Evolutionary conservation across 1,140 invertebrate species (phyloP).

Genomic region (Pinna nobilis): DNA sequence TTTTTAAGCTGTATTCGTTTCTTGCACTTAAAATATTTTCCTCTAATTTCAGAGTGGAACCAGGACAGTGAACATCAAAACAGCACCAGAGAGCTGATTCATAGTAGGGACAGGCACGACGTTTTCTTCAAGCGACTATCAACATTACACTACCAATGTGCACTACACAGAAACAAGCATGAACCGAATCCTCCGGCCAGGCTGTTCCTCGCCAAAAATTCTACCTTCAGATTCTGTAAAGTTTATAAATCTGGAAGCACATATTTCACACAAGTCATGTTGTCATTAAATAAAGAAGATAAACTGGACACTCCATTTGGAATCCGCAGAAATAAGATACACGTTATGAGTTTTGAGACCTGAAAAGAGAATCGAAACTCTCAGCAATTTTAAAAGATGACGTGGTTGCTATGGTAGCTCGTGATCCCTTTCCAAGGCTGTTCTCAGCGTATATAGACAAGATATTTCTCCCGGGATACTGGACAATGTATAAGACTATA

Average conservation of each 20-base stretch:
- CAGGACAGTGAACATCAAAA: too few relatives aligned
- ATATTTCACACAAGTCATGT: background rate
- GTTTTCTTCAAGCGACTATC: too few relatives aligned
- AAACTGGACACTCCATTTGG: background rate
- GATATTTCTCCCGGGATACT: background rate
- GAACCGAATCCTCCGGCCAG: too few relatives aligned
- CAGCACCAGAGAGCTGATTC: too few relatives aligned
- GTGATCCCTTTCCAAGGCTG: background rate
- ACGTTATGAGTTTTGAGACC: background rate
- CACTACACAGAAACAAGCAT: too few relatives aligned
- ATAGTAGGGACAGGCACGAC: too few relatives aligned
- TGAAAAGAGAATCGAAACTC: background rate
- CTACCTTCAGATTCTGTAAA: too few relatives aligned
- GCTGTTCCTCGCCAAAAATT: too few relatives aligned
- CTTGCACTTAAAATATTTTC: too few relatives aligned
- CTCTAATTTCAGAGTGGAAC: too few relatives aligned
- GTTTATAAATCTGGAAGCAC: background rate
- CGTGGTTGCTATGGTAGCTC: background rate
- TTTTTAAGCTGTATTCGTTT: too few relatives aligned
- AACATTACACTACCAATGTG: too few relatives aligned
- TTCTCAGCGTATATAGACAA: background rate
- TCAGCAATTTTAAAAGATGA: background rate
- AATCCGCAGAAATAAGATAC: background rate
- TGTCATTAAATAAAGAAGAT: background rate
- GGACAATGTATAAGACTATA: background rate